These are phyloP conservation scores for Paedocypris micromegethes DNA, from an alignment of 2,797 vertebrate genomes.

Conservation along the genomic window DNA sequence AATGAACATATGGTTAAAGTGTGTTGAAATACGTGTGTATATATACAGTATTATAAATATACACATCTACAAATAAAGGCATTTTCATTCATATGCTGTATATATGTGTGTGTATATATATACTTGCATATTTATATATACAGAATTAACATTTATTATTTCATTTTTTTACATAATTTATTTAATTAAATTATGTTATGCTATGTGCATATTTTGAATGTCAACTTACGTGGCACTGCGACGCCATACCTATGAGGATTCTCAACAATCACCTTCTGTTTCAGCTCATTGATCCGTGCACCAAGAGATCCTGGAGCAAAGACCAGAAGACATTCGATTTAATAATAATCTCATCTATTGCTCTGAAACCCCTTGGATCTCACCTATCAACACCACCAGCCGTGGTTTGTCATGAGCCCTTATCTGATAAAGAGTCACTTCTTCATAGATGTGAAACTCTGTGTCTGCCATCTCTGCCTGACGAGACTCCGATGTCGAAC, in stretches of 20 bases:
- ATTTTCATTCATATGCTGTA: too few relatives aligned
- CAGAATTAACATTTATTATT: too few relatives aligned
- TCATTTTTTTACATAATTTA: too few relatives aligned
- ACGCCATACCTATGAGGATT: conserved; percentile 81
- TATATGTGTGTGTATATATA: too few relatives aligned
- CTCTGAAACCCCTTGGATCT: conserved; percentile 21
- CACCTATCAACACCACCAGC: conserved; percentile 86
- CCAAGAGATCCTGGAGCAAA: conserved; percentile 79
- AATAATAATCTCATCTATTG: not conserved
- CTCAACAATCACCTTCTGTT: conserved; percentile 87
- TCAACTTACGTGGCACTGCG: conserved; percentile 86
- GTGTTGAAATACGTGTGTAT: too few relatives aligned
- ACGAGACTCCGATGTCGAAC: conserved; percentile 62
- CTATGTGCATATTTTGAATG: not conserved
- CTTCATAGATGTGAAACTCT: conserved; percentile 84
- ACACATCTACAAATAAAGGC: too few relatives aligned
- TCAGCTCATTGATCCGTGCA: conserved; percentile 82
- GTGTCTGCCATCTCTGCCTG: conserved; percentile 53
- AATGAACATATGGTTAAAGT: too few relatives aligned
- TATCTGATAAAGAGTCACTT: conserved; percentile 79
- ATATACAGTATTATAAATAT: too few relatives aligned
- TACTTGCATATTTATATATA: too few relatives aligned
- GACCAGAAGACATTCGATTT: not conserved
- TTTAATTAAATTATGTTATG: too few relatives aligned
- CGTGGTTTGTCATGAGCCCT: conserved; percentile 75